Evolutionary conservation across 2,113 vertebrate genomes (phyloP), one percentile per base, ranked within the genome.

Genomic region (Copsychus sechellarum): DNA sequence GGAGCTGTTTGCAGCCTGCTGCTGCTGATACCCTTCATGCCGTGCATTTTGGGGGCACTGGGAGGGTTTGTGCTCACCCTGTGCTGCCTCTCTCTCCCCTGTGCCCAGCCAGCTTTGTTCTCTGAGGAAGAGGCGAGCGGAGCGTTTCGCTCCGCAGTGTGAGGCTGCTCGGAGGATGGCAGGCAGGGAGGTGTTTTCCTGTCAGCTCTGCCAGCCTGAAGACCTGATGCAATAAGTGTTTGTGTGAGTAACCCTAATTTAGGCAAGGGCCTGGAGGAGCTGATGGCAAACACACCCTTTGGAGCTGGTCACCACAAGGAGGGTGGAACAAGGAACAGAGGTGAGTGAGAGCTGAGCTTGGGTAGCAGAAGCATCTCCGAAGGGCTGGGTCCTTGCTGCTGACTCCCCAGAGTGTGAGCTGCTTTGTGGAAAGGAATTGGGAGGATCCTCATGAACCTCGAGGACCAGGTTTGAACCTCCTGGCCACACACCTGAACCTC

Each of bases 141-240:
- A 58, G 74, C 2, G 0, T 51, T 71, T 5, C 0, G 0, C 76
- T 60, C 7, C 2, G 81, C 71, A 58, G 45, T 2, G 1, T 29
- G 47, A 67, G 15, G 15, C 43, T 66, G 73, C 73, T 50, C 1
- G 3, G 82, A 54, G 90, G 69, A 58, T 50, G 61, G 26, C 34
- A 34, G 78, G 81, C 50, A n/a, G 56, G 77, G 73, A 87, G 48
- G 40, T 62, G 73, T 64, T 87, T 92, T 51, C 51, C 69, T 7
- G 3, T 26, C 81, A 24, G 65, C 84, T 85, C 73, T 7, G 9
- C 69, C 84, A 82, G 90, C 62, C 78, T 11, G 50, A 76, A 54
- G 74, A 80, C 85, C 70, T 88, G 93, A 80, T 88, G 70, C 74
- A 72, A 53, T 93, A 88, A 65, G 9, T 9, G n/a, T 69, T 54